A percentile compares a stretch with the other conserved stretches of the same genome.
These are phyloP conservation scores for Chrysaora quinquecirrha DNA, from an alignment of 30 jellyfish, hydroid and myxozoan species.

Conservation along the genomic window DNA sequence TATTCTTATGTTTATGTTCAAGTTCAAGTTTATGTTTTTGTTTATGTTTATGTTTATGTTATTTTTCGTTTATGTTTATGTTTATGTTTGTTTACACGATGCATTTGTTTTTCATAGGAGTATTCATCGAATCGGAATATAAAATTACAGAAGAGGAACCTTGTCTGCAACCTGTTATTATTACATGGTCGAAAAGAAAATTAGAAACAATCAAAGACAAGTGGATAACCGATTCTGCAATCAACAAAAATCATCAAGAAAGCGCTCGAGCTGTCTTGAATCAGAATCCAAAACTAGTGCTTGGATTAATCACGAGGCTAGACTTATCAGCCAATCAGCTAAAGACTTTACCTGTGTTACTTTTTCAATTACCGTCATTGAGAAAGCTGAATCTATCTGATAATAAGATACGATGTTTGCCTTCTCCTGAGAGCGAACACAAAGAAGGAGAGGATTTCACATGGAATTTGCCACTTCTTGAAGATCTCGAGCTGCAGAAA, in stretches of 20 bases:
- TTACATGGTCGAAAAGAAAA: constrained; percentile 75
- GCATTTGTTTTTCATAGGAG: no score
- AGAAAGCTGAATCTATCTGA: constrained; percentile 75
- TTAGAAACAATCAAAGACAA: constrained; percentile 48
- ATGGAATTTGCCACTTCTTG: constrained; percentile 89
- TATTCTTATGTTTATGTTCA: no score
- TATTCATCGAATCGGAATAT: constrained; percentile 62
- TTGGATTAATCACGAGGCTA: constrained; percentile 59
- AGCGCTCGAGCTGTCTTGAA: neutral
- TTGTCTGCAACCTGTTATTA: constrained; percentile 44
- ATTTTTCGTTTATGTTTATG: no score
- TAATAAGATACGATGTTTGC: constrained; percentile 24
- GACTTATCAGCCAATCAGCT: constrained; percentile 71
- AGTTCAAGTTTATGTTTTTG: no score
- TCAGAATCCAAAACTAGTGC: constrained; percentile 20
- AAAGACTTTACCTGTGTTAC: constrained; percentile 56
- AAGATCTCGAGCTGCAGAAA: constrained; percentile 74
- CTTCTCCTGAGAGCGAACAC: neutral
- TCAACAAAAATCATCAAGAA: constrained; percentile 8
- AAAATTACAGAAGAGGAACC: constrained; percentile 47
- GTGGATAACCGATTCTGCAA: constrained; percentile 76
- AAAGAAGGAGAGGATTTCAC: constrained; percentile 10
- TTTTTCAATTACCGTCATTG: constrained; percentile 82
- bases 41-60: no score
- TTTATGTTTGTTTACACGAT: no score